phyloP scores from a whole-genome alignment of 1,140 invertebrate species.

The Ostrea edulis region DNA sequence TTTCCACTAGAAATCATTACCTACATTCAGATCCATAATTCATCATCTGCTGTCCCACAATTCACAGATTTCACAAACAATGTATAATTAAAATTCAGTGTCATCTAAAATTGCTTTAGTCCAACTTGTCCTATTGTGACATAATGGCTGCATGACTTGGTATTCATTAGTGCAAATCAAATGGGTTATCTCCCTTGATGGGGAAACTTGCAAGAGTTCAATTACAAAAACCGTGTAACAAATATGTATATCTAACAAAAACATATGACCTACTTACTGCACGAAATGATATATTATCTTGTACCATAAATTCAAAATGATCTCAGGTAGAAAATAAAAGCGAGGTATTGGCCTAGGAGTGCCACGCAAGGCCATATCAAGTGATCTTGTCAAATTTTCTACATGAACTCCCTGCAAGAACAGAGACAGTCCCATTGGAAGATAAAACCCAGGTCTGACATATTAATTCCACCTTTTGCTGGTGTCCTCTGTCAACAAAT shows the following conservation, averaged over 20 bases:
- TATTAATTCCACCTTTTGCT: neutral
- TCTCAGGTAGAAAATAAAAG: conserved; percentile 22
- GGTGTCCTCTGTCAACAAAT: neutral
- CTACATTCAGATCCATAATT: neutral
- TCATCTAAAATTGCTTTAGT: neutral
- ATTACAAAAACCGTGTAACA: conserved; percentile 12
- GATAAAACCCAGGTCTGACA: neutral
- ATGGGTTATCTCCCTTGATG: conserved; percentile 30
- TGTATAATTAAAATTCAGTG: neutral
- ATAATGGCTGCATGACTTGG: neutral
- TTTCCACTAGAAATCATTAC: neutral
- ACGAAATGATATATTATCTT: conserved; percentile 2
- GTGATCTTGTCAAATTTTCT: conserved; percentile 37
- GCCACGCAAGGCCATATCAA: neutral
- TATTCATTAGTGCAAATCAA: conserved; percentile 4
- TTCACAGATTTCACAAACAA: neutral
- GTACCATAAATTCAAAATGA: neutral
- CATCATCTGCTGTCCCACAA: neutral
- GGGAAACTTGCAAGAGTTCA: neutral
- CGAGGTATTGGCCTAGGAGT: neutral
- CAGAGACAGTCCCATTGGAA: neutral
- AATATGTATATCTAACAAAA: neutral
- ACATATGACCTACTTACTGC: conserved; percentile 8
- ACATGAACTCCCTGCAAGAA: conserved; percentile 9
- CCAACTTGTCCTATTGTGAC: neutral